Evolutionary conservation across 2,888 invertebrate species (phyloP).

Genomic region (Catocala fraxini): DNA sequence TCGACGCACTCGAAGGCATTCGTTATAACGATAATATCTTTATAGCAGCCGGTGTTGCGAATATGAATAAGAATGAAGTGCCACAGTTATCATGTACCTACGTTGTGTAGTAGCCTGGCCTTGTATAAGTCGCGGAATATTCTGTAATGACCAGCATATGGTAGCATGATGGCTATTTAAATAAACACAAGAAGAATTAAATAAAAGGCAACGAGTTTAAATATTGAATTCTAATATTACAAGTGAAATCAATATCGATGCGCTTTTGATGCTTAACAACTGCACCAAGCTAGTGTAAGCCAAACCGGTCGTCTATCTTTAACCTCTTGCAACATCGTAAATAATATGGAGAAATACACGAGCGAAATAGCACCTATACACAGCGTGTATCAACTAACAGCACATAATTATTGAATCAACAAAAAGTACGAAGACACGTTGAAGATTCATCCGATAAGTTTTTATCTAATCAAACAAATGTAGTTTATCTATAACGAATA

Average conservation of each 20-base stretch:
- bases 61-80: slow-evolving; percentile 63
- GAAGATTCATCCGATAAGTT: slow-evolving; percentile 20
- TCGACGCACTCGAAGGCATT: slow-evolving; percentile 65
- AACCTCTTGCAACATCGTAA: slow-evolving; percentile 63
- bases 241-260: slow-evolving; percentile 54
- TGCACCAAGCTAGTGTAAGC: slow-evolving; percentile 39
- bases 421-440: slow-evolving; percentile 22
- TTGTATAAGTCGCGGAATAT: slow-evolving; percentile 55
- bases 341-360: slow-evolving; percentile 42
- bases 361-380: slow-evolving; percentile 33
- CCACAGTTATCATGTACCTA: slow-evolving; percentile 47
- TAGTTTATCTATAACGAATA: slow-evolving; percentile 51
- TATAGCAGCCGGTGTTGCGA: slow-evolving; percentile 60
- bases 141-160: slow-evolving; percentile 39
- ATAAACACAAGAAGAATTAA: slow-evolving; percentile 21
- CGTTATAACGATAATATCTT: slow-evolving; percentile 66
- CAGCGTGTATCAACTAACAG: slow-evolving; percentile 24
- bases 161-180: slow-evolving; percentile 29
- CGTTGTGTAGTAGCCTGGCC: slow-evolving; percentile 48
- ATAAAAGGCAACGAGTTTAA: slow-evolving; percentile 16
- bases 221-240: slow-evolving; percentile 30
- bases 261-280: slow-evolving; percentile 44
- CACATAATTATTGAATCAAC: slow-evolving; percentile 26
- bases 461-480: slow-evolving; percentile 62
- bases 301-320: slow-evolving; percentile 63